These are phyloP conservation scores for Rhagonycha lutea DNA, from an alignment of 2,888 invertebrate genomes.

Conservation along the genomic window DNA sequence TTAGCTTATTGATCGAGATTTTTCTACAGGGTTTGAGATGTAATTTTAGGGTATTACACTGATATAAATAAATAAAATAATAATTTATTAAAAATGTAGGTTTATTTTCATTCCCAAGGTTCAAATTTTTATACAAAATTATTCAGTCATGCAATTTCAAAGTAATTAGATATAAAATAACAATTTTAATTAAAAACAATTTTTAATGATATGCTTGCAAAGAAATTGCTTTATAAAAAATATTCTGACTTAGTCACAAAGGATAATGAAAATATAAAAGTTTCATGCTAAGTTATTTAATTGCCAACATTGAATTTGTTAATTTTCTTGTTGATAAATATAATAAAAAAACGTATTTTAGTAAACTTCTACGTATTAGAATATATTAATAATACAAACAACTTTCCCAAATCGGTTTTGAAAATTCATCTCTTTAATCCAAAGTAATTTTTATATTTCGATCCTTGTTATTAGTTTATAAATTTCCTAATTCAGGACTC, in stretches of 20 bases:
- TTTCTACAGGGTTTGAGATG: no score
- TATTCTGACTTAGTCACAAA: not conserved
- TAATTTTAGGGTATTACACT: no score
- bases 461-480: not conserved
- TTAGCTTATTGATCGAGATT: no score
- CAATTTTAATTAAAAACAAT: not conserved
- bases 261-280: not conserved
- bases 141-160: not conserved
- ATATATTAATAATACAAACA: not conserved
- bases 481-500: not conserved
- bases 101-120: not conserved
- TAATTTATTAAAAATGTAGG: not conserved
- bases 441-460: not conserved
- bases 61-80: not conserved
- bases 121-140: not conserved
- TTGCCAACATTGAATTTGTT: not conserved
- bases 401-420: not conserved
- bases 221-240: not conserved
- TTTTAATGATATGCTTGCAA: not conserved
- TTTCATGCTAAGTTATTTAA: not conserved
- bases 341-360: not conserved
- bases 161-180: not conserved
- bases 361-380: not conserved
- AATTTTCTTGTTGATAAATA: not conserved
- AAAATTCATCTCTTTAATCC: not conserved